Conservation (phyloP, 2,113 vertebrate species). For the Stigmatopora argus region DNA sequence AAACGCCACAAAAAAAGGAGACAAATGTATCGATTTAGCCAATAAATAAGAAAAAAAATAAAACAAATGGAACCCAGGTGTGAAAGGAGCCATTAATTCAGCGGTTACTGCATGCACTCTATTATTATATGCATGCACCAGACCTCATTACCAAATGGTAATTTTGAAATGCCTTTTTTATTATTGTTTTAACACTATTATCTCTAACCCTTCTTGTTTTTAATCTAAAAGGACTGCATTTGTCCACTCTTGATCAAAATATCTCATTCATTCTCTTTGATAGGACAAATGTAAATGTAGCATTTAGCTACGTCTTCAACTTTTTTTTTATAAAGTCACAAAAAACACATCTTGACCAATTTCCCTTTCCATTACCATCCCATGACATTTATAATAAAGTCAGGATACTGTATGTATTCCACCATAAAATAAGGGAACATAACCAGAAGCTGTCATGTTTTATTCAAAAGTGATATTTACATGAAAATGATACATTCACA, state of each 20-base stretch:
- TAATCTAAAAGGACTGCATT: background rate
- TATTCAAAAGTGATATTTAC: slow-evolving; percentile 19
- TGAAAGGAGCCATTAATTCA: too few species aligned
- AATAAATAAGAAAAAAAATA: too few species aligned
- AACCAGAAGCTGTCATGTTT: background rate
- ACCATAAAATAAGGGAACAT: background rate
- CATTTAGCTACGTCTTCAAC: background rate
- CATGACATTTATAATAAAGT: slow-evolving; percentile 21
- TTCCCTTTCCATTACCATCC: slow-evolving; percentile 26
- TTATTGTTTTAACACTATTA: background rate
- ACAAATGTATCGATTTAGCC: too few species aligned
- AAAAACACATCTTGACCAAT: background rate
- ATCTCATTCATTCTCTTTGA: background rate
- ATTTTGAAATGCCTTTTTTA: background rate
- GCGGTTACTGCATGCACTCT: too few species aligned
- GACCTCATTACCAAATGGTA: too few species aligned
- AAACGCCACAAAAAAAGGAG: too few species aligned
- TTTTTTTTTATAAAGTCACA: slow-evolving; percentile 8
- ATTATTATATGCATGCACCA: too few species aligned
- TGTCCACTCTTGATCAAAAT: background rate
- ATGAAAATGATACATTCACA: slow-evolving; percentile 7
- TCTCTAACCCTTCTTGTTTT: background rate
- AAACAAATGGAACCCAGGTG: too few species aligned
- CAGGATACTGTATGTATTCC: background rate
- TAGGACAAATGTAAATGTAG: slow-evolving; percentile 12